These are phyloP conservation scores for Capricornis sumatraensis DNA, from an alignment of 2,113 vertebrate genomes.

Conservation along the genomic window DNA sequence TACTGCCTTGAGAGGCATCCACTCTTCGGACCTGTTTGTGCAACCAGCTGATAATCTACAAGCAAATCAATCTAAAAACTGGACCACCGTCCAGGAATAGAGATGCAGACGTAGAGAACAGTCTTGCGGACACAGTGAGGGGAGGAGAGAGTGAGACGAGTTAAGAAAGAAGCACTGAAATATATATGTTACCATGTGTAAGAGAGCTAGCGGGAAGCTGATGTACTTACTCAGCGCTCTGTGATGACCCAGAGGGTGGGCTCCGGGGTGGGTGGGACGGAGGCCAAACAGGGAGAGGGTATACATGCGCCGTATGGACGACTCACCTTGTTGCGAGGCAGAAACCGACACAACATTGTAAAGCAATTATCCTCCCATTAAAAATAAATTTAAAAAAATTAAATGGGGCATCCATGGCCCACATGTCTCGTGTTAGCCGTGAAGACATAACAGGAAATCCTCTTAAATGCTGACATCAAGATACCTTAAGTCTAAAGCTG, in stretches of 20 bases:
- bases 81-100: not conserved
- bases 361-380: not conserved
- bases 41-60: not conserved
- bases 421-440: not conserved
- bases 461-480: not conserved
- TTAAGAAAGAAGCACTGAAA: not conserved
- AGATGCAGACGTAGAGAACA: not conserved
- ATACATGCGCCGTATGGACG: rapidly evolving
- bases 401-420: not conserved
- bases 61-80: not conserved
- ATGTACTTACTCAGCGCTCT: not conserved
- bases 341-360: not conserved
- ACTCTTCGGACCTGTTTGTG: not conserved
- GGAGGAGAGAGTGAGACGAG: not conserved
- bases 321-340: not conserved
- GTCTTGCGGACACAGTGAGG: not conserved
- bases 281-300: not conserved
- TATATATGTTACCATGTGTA: not conserved
- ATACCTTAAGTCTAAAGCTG: not conserved
- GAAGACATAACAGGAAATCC: not conserved
- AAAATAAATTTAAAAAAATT: not conserved
- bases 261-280: not conserved
- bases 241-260: not conserved
- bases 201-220: not conserved
- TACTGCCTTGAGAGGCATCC: not conserved